Percentiles rank a stretch among this genome's conserved stretches.
Conservation (phyloP, 2,888 invertebrate species). For the Ellobium chinense region DNA sequence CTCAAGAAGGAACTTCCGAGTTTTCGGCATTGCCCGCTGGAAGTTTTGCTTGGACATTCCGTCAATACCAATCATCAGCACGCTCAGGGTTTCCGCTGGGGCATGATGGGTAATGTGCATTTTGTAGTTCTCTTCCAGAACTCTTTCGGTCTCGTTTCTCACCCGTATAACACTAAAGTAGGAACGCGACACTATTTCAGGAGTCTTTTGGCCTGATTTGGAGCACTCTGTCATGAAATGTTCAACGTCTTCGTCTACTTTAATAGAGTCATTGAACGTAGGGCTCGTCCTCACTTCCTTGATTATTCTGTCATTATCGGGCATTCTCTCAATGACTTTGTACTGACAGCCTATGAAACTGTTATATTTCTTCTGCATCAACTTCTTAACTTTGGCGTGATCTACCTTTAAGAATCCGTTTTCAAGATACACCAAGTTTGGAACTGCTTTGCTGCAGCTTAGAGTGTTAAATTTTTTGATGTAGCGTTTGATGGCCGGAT, state of each 20-base stretch:
- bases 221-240: conserved; percentile 23
- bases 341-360: conserved; percentile 21
- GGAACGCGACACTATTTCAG: conserved; percentile 5
- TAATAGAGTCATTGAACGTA: conserved; percentile 1
- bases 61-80: conserved; percentile 32
- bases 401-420: neutral
- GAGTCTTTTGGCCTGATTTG: neutral
- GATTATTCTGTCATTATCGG: neutral
- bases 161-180: conserved; percentile 17
- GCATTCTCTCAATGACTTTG: neutral
- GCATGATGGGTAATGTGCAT: neutral
- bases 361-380: neutral
- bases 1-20: conserved; percentile 9
- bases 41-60: conserved; percentile 31
- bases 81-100: conserved; percentile 18
- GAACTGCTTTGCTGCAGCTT: neutral
- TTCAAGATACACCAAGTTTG: conserved; percentile 11
- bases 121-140: neutral
- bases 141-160: neutral
- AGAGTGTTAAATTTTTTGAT: neutral
- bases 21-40: conserved; percentile 16
- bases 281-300: neutral
- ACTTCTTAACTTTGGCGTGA: neutral
- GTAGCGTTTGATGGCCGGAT: neutral
- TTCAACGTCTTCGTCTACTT: neutral